Base-by-base conservation (phyloP, 2,797 vertebrate genomes). In the Gadopsis bispinosus region DNA sequence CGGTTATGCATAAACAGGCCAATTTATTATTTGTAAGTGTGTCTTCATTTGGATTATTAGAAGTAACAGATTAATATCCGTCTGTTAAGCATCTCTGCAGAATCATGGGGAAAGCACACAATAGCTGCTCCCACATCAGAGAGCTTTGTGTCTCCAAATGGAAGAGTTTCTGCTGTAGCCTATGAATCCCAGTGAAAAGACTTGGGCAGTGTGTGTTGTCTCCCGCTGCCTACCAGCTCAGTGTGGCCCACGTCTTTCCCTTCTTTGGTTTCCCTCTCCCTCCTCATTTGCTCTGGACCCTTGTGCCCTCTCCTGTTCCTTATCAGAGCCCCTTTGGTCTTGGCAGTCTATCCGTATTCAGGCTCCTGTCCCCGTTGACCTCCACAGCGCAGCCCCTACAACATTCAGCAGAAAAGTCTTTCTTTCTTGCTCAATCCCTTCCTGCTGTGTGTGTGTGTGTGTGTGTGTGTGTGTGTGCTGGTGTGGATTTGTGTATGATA, bases 291-390 rank as follows among this genome's bases (percentile, higher is more conserved):
- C 74, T 75, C 75, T 68, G 81, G 69, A 75, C 81, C 81, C 60
- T 26, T 19, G 69, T 89, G 85, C 79, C 87, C 87, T 89, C 83
- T 80, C 55, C 80, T 51, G 62, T 59, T 66, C 79, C 84, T 89
- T 90, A 93, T 92, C 91, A 89, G 77, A 91, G 82, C 64, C 83
- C 80, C 83, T 86, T 83, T 88, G 83, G 85, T 91, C 86, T 75
- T 16, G 37, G 61, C 35, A 70, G 79, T 87, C 77, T 77, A 77
- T 91, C 87, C 87, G 76, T 86, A 90, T 90, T 88, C 88, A 81
- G 58, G 48, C 74, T 77, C 41, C 59, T 13, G 83, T 88, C 78
- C 80, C 85, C 16, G 39, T 61, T 88, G 87, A 91, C 88, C 91
- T 89, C 85, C 67, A 61, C 68, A 35, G 43, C 64, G 62, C 60